Base-by-base conservation (phyloP, 2,888 invertebrate genomes). In the Poecilus cupreus region DNA sequence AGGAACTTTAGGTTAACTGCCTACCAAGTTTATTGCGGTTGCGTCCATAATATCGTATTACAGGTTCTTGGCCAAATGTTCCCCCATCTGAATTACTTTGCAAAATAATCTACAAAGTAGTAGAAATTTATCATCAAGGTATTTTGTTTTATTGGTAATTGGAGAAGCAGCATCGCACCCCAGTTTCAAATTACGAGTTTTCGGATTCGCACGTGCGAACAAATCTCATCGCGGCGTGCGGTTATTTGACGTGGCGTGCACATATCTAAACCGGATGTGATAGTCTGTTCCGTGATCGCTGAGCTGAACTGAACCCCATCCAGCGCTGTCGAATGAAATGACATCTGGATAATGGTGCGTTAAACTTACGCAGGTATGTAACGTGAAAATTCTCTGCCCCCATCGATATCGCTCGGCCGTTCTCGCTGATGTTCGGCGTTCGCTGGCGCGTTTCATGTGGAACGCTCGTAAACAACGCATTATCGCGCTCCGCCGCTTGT, bases 391-490 rank as follows among this genome's bases (percentile, higher is more conserved):
- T 39, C 22, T 68, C 72, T 22, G 20, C 22, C 10, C 11, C 11
- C 11, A 18, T 20, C 11, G 18, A 54, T 13, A 54, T 54, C 22
- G 8, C 32, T 68, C 68, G 68, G 11, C 39, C 20, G 37, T 39
- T 72, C 24, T 20, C 72, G 46, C 2, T 11, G 10, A n/a, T 43
- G 72, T 13, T 72, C 46, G 72, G 46, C 68, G 4, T 22, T 37
- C 18, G 32, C 26, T 32, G 32, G 43, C 39, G 18, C 22, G 68
- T 79, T 79, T 79, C 79, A 79, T 79, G 79, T 26, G 79, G 32
- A 51, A 32, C 51, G 32, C 49, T 70, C 79, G 49, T 79, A 79
- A 79, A 79, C 79, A 79, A 51, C 49, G 51, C 79, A 64, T 79
- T 79, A 79, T 79, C 68, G 70, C 79, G 79, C 49, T 22, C 79